Evolutionary conservation across 1,140 invertebrate genomes (phyloP), one percentile per base, ranked within the genome.

Genomic region (Lasaia peninsularis): DNA sequence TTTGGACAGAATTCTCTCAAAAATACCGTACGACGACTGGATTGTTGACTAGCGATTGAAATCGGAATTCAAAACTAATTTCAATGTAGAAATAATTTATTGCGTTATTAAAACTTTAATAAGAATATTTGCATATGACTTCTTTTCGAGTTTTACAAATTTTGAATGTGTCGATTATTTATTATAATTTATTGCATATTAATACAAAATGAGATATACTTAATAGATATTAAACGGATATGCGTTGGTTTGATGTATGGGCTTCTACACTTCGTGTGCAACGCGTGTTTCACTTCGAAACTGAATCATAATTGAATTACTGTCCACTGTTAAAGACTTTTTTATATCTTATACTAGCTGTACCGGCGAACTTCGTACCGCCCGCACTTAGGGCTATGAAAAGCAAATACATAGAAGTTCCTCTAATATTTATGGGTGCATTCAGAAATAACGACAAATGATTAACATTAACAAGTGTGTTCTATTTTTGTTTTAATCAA

Each of bases 1-100:
- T 72, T 91, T 95, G 14, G 92, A 94, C 65, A 93, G 92, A 63
- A 83, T 96, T 9, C 94, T 96, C 55, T 89, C 91, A 2, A 92
- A 93, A 76, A 94, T 96, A 49, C 95, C 95, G 1, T 93, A 95
- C 67, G 93, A 96, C 62, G 92, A 93, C 37, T 95, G 94, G 93
- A 91, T 94, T 52, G 65, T 61, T 10, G 65, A 67, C 8, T 63
- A 59, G 52, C 11, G n/a, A 2, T 24, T 14, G 12, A 28, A 12
- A 50, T 24, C 11, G 28, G n/a, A 10, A 51, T 10, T 12, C 12
- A 31, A 21, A 14, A 24, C 3, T 48, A 18, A n/a, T 50, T 50
- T 12, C 16, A 2, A 50, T n/a, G 14, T n/a, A 31, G 7, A 28
- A 28, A 28, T 14, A 51, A 51, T 21, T 28, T 51, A 28, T 51